Conservation (phyloP, 2,797 vertebrate species). For the Pyrocephalus nanus region DNA sequence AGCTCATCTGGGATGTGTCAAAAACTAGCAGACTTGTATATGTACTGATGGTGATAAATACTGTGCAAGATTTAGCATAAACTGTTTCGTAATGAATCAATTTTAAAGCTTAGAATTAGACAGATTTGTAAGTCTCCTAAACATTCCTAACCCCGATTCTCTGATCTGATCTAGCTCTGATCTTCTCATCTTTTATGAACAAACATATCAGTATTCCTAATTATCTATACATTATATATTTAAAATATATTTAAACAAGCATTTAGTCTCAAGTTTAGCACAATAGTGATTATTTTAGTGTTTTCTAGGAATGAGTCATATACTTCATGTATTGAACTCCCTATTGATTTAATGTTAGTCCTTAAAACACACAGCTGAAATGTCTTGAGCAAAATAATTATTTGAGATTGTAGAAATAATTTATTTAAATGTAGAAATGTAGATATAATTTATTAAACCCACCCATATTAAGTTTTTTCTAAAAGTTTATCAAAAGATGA, state of each 20-base stretch:
- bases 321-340: not conserved
- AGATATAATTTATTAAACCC: constrained; percentile 21
- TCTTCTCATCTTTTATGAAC: not conserved
- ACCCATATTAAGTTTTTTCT: not conserved
- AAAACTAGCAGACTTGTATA: not conserved
- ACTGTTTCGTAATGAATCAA: accelerated
- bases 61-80: not conserved
- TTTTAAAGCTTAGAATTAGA: not conserved
- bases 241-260: not conserved
- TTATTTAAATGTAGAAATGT: not conserved
- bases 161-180: not conserved
- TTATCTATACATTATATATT: not conserved
- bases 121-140: not conserved
- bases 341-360: not conserved
- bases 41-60: not conserved
- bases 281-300: not conserved
- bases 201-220: not conserved
- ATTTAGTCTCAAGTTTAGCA: not conserved
- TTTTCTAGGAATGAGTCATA: not conserved
- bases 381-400: not conserved
- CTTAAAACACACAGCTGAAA: not conserved
- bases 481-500: constrained; percentile 35
- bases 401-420: constrained; percentile 1
- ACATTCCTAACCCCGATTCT: not conserved
- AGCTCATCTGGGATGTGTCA: not conserved